Percentiles rank a stretch among this genome's conserved stretches.
These are phyloP conservation scores for Capricornis sumatraensis DNA, from an alignment of 2,113 vertebrate species.

Conservation along the genomic window DNA sequence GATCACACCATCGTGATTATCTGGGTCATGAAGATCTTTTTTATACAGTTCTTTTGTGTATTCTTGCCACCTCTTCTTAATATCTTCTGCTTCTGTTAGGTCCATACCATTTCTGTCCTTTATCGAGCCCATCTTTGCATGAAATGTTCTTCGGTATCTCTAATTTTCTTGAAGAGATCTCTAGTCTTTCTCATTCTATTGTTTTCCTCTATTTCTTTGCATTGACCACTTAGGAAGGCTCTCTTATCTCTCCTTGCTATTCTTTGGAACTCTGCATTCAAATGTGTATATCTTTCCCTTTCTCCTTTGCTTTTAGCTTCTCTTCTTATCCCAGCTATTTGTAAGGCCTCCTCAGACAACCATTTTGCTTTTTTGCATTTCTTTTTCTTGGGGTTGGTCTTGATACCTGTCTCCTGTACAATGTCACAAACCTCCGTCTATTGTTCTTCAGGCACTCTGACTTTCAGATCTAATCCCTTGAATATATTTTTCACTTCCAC, in stretches of 20 bases:
- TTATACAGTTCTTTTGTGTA: not conserved
- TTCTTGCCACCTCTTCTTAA: not conserved
- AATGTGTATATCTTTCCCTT: not conserved
- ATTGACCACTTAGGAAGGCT: not conserved
- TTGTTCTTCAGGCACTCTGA: not conserved
- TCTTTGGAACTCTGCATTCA: not conserved
- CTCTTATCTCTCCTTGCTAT: not conserved
- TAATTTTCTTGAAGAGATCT: not conserved
- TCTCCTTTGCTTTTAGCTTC: not conserved
- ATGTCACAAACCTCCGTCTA: fast-evolving
- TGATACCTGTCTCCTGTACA: not conserved
- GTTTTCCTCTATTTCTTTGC: not conserved
- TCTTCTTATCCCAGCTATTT: not conserved
- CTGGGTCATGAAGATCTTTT: not conserved
- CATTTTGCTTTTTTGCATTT: not conserved
- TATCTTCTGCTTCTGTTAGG: not conserved
- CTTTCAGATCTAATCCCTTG: not conserved
- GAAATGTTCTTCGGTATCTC: not conserved
- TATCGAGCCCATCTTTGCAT: not conserved
- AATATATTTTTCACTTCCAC: not conserved
- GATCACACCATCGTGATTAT: not conserved
- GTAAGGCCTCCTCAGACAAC: not conserved
- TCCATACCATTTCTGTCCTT: not conserved
- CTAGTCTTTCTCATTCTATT: not conserved
- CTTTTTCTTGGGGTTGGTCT: not conserved